phyloP scores from a whole-genome alignment of 2,113 vertebrate genomes.

The Onychorhynchus coronatus region DNA sequence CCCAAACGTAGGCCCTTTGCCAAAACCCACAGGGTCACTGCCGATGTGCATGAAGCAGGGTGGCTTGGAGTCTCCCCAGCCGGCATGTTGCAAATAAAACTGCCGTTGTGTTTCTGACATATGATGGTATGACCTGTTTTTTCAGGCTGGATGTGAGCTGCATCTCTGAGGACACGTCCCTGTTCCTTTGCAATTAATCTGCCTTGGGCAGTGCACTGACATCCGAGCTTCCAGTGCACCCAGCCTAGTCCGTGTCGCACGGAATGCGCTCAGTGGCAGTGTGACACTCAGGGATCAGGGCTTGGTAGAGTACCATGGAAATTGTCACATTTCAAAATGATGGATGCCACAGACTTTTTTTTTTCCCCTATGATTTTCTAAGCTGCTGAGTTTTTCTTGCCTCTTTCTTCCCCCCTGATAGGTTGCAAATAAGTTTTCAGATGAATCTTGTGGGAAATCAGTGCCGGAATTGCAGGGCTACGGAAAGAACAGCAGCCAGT shows the following conservation, averaged over 20 bases:
- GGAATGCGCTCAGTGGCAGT: not conserved
- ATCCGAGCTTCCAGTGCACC: not conserved
- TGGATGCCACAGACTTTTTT: not conserved
- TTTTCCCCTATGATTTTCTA: not conserved
- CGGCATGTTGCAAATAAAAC: not conserved
- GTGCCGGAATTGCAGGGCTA: not conserved
- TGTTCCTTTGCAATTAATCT: not conserved
- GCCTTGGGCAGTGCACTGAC: not conserved
- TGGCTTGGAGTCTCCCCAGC: not conserved
- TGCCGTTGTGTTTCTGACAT: not conserved
- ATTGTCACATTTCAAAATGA: not conserved
- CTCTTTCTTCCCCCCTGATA: not conserved
- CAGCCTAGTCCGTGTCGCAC: not conserved
- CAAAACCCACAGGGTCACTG: not conserved
- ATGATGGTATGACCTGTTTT: not conserved
- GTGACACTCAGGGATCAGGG: not conserved
- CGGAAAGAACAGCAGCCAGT: not conserved
- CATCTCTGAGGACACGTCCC: not conserved
- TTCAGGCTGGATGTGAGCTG: not conserved
- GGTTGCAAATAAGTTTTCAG: not conserved
- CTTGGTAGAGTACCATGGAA: not conserved
- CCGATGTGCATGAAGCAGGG: not conserved
- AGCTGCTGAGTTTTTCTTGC: not conserved
- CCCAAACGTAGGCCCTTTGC: not conserved
- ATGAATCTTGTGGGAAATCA: not conserved